Conservation (phyloP, 2,113 vertebrate genomes). For the Porphyrio hochstetteri region DNA sequence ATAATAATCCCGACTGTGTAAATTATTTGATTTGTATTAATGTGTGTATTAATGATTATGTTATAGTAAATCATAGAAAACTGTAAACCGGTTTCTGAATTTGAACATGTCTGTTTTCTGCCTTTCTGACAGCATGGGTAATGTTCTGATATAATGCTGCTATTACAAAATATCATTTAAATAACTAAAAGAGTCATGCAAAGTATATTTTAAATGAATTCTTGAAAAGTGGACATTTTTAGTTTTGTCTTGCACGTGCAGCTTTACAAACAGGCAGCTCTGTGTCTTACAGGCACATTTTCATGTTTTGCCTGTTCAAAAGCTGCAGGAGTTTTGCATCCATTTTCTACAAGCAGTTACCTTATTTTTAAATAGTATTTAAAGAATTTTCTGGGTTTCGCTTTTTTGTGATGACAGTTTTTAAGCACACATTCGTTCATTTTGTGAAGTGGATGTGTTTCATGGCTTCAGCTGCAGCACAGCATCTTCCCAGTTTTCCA, state of each 20-base stretch:
- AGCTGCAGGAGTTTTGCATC: not conserved
- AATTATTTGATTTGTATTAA: not conserved
- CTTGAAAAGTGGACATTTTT: not conserved
- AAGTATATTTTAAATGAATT: not conserved
- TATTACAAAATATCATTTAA: not conserved
- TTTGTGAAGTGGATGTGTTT: not conserved
- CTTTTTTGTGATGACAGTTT: not conserved
- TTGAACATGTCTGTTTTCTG: not conserved
- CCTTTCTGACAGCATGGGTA: not conserved
- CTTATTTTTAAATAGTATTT: not conserved
- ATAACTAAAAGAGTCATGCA: not conserved
- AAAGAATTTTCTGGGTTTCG: not conserved
- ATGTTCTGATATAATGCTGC: not conserved
- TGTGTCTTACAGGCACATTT: not conserved
- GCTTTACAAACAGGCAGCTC: not conserved
- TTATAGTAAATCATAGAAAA: not conserved
- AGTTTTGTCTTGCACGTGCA: not conserved
- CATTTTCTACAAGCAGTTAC: not conserved
- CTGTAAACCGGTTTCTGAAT: not conserved
- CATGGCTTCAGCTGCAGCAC: not conserved
- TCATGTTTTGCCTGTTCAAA: not conserved
- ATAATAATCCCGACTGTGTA: not conserved
- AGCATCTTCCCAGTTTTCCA: not conserved
- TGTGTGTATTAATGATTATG: not conserved
- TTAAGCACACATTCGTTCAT: not conserved